Conservation (phyloP, 2,113 vertebrate genomes). For the Odontophorus gujanensis region DNA sequence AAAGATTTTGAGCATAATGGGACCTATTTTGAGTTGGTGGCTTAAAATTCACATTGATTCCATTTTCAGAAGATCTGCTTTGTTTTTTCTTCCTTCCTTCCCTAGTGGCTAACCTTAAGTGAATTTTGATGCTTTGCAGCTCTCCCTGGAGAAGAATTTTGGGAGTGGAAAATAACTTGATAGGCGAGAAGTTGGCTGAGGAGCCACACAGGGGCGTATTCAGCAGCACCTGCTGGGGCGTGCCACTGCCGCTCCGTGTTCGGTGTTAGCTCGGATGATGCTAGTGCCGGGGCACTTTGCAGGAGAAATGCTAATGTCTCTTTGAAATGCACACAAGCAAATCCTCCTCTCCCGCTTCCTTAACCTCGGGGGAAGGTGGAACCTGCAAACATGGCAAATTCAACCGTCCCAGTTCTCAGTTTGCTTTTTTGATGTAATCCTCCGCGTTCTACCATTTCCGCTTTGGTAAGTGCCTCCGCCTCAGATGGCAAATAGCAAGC, state of each 20-base stretch:
- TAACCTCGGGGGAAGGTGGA: conserved; percentile 50
- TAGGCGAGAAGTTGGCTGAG: neutral
- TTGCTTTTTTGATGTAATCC: conserved; percentile 61
- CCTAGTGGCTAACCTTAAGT: neutral
- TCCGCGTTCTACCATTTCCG: neutral
- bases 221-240: conserved; percentile 8
- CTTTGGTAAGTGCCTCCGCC: neutral
- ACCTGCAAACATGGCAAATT: conserved; percentile 34
- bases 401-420: conserved; percentile 9
- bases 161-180: neutral
- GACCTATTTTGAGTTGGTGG: neutral
- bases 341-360: conserved; percentile 59
- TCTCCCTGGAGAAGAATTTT: neutral
- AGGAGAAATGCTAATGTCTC: conserved; percentile 55
- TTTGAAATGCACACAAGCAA: conserved; percentile 61
- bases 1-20: neutral
- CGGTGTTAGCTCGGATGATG: neutral
- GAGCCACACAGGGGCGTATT: neutral
- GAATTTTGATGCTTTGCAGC: neutral
- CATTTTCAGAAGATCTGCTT: neutral
- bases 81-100: neutral
- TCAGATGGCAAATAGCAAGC: neutral
- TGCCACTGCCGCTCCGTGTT: accelerated
- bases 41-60: neutral
- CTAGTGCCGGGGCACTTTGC: neutral